Evolutionary conservation across 2,797 vertebrate genomes (phyloP), one percentile per base, ranked within the genome.

Genomic region (Rhinogobio ventralis): DNA sequence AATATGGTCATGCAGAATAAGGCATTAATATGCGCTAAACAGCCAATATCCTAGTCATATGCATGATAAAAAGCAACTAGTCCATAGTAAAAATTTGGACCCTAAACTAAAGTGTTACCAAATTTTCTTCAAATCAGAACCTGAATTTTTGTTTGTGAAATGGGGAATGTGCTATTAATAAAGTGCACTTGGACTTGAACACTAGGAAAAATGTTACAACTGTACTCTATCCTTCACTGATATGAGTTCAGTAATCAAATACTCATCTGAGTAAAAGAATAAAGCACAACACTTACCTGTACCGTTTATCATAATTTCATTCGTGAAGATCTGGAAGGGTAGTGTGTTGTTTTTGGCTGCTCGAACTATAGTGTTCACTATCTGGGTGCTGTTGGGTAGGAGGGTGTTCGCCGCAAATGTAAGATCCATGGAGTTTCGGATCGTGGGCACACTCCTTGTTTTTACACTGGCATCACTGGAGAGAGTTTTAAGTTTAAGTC

Each of bases 241-340:
- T 14, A 42, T 69, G 55, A 60, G 57, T 60, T 2, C 20, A 69
- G 67, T 69, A 2, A 69, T 45, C 6, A 25, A 71, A 19, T 6
- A 20, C 7, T 17, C 2, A 49, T 64, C 17, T 28, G 49, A 42
- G 68, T 3, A 6, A 6, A 71, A 25, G 17, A 13, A 11, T 14
- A 8, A 45, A 39, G 46, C 77, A 15, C 14, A 51, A 49, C 67
- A 20, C 90, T 88, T 76, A 94, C 93, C 7, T 51, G 20, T 55
- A 11, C 75, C 84, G 49, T 88, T 60, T 23, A 93, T 85, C 23
- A 0, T 49, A 19, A 93, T 87, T 33, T 75, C 30, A 28, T 1
- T 9, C 0, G 60, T 25, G 19, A 90, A 89, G 71, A 93, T 89
- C 79, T 85, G 76, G 81, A 93, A 94, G 20, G 51, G 36, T 25